Evolutionary conservation across 30 jellyfish, hydroid and myxozoan species (phyloP).

Genomic region (Hydractinia symbiolongicarpus): DNA sequence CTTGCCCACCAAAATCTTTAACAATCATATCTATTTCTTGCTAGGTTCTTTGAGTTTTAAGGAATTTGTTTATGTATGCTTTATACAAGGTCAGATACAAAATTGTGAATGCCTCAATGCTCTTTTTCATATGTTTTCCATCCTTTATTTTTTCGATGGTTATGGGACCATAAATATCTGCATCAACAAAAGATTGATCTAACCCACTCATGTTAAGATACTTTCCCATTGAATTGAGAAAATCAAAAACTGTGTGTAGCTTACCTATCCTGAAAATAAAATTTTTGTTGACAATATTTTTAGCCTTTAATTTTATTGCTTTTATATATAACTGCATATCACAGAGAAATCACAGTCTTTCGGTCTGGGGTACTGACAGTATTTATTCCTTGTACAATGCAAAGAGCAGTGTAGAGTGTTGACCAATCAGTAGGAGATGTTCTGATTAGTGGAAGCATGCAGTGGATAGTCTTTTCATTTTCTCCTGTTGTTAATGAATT

Average conservation of each 20-base stretch:
- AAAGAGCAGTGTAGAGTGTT: slow-evolving; percentile 9
- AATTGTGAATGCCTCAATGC: not conserved
- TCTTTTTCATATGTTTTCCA: slow-evolving; percentile 4
- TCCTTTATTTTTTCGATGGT: slow-evolving; percentile 4
- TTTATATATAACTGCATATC: slow-evolving; percentile 5
- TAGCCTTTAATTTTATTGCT: slow-evolving; percentile 5
- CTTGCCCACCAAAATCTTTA: too few species aligned
- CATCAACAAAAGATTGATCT: slow-evolving; percentile 4
- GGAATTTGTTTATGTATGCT: too few species aligned
- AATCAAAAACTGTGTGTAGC: too few species aligned
- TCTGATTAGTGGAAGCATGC: too few species aligned
- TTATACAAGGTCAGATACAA: too few species aligned
- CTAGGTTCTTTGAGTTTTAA: too few species aligned
- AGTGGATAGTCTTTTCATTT: too few species aligned
- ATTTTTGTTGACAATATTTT: too few species aligned
- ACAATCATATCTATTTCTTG: too few species aligned
- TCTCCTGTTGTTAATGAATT: too few species aligned
- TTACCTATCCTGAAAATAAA: too few species aligned
- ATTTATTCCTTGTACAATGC: slow-evolving; percentile 3
- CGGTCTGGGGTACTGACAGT: slow-evolving; percentile 7
- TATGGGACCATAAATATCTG: slow-evolving; percentile 9
- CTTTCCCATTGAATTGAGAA: too few species aligned
- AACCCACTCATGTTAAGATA: slow-evolving; percentile 4
- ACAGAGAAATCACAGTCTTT: slow-evolving; percentile 4
- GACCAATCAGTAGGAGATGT: slow-evolving; percentile 5